These are phyloP conservation scores for Empidonax traillii DNA, from an alignment of 2,113 vertebrate genomes.

Conservation along the genomic window DNA sequence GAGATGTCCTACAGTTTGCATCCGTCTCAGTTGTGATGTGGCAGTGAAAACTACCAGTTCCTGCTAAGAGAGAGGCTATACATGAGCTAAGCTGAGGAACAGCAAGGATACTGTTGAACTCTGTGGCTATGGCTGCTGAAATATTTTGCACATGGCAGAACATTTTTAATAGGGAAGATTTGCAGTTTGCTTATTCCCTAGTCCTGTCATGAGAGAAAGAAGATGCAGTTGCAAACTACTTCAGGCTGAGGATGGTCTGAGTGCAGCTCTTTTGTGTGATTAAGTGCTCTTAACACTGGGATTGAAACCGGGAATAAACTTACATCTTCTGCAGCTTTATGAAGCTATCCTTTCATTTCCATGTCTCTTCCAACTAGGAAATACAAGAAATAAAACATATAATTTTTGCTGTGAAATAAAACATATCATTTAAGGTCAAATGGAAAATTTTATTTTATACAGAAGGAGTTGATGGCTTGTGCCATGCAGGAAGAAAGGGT, in stretches of 20 bases:
- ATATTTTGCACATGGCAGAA: background rate
- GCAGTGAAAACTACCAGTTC: background rate
- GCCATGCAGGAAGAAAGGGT: background rate
- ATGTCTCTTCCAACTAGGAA: background rate
- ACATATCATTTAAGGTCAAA: background rate
- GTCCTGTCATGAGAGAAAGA: background rate
- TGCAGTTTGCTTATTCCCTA: background rate
- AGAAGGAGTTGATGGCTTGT: background rate
- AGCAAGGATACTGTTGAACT: background rate
- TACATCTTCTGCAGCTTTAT: background rate
- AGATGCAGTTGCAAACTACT: background rate
- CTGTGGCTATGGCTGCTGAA: background rate
- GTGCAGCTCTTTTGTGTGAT: background rate
- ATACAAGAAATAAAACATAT: background rate
- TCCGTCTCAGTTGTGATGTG: background rate
- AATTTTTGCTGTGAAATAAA: background rate
- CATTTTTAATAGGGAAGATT: background rate
- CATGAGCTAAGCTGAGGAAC: background rate
- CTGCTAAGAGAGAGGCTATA: background rate
- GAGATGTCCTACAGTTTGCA: background rate
- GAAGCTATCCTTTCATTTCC: background rate
- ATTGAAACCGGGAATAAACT: background rate
- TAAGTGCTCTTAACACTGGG: background rate
- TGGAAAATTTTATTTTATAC: background rate
- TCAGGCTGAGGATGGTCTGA: background rate